phyloP scores from a whole-genome alignment of 2,797 vertebrate genomes.

The Typhlichthys eigenmanni region DNA sequence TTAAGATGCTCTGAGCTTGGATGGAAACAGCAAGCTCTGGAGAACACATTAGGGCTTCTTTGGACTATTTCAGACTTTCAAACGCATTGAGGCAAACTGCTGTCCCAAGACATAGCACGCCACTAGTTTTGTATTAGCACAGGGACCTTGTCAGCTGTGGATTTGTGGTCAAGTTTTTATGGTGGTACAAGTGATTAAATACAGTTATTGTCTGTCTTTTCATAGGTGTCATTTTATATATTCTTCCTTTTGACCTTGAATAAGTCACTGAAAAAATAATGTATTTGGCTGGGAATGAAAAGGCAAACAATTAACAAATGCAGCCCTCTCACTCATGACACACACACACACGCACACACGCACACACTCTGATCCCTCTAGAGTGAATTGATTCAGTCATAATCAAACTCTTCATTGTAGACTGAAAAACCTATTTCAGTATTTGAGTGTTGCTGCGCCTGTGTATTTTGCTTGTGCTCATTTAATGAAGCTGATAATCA shows the following conservation, averaged over 20 bases:
- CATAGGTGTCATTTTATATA: too few species aligned
- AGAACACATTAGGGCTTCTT: constrained; percentile 43
- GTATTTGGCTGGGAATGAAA: too few species aligned
- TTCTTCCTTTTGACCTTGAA: too few species aligned
- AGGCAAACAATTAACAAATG: too few species aligned
- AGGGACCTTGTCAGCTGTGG: too few species aligned
- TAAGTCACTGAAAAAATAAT: too few species aligned
- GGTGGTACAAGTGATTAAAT: too few species aligned
- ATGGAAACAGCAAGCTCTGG: constrained; percentile 47
- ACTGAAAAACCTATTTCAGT: constrained; percentile 56
- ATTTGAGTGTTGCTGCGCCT: constrained; percentile 40
- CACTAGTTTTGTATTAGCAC: too few species aligned
- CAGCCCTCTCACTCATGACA: not conserved
- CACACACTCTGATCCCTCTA: constrained; percentile 42
- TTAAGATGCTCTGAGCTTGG: constrained; percentile 63
- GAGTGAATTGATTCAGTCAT: constrained; percentile 51
- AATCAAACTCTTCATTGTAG: constrained; percentile 47
- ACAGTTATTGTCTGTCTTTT: too few species aligned
- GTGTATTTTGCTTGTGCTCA: constrained; percentile 50
- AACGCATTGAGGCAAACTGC: constrained; percentile 28
- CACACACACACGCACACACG: constrained; percentile 11
- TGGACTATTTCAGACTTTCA: constrained; percentile 27
- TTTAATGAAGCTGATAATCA: constrained; percentile 68
- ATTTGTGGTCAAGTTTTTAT: too few species aligned
- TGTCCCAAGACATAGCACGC: constrained; percentile 5